Base-by-base conservation (phyloP, 2,888 invertebrate genomes). In the Yponomeuta malinellus region DNA sequence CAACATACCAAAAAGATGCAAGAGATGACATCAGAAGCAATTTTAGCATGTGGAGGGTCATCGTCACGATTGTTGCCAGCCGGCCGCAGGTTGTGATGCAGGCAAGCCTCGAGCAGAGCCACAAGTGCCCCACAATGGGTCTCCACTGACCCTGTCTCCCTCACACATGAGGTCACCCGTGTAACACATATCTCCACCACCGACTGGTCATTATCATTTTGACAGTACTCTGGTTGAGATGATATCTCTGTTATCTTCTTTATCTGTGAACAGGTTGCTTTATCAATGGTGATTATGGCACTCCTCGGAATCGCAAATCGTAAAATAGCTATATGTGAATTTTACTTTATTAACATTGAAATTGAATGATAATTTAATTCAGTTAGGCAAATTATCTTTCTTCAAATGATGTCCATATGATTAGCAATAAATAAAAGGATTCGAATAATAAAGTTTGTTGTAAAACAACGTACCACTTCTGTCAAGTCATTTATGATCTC, bases 31-130 rank as follows among this genome's bases (percentile, higher is more conserved):
- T 98, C 98, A 68, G 97, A 97, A 31, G 98, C 98, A 81, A 98
- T 98, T 91, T 98, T 98, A 68, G 98, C 97, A 93, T 98, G 98
- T 1, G 98, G 98, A 63, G 98, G 97, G 89, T 98, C 98, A 81
- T 97, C 96, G 86, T 97, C 96, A 77, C 95, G 92, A 33, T 94
- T 88, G 75, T 92, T 90, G 2, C 90, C 90, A 0, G 93, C 83
- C 0, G 97, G 96, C 89, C 97, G 96, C 76, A 98, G 93, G 87
- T 97, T 97, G 93, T 98, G 97, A 82, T 96, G 95, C 76, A 98
- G 90, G 81, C 98, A 98, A 52, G 96, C 96, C 90, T 97, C 97
- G 73, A 98, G 90, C 71, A 98, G 89, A 64, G 95, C 94, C 33
- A 98, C 97, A 75, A 98, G 89, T 0, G 97, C 95, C 70, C 95